Evolutionary conservation across 2,888 invertebrate species (phyloP).

Genomic region (Polydrusus pterygomalis): DNA sequence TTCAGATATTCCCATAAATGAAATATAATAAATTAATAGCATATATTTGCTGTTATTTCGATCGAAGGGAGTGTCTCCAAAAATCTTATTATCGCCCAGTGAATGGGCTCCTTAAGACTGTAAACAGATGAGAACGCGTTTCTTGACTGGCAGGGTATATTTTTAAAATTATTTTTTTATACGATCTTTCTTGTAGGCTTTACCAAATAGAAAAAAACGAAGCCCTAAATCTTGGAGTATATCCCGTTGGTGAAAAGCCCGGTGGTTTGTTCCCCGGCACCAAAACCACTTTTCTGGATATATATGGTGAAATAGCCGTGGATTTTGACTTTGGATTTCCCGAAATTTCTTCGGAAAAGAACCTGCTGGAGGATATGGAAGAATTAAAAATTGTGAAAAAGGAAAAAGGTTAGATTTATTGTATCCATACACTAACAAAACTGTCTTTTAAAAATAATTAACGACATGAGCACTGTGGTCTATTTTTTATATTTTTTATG

Average conservation of each 20-base stretch:
- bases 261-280: slow-evolving; percentile 67
- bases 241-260: slow-evolving; percentile 68
- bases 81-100: no score
- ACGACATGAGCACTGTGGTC: no score
- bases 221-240: slow-evolving; percentile 63
- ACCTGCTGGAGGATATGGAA: neutral
- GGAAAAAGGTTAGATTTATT: slow-evolving; percentile 22
- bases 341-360: slow-evolving; percentile 60
- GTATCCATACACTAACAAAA: no score
- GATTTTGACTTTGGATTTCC: slow-evolving; percentile 88
- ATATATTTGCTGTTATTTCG: no score
- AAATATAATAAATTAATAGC: no score
- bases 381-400: slow-evolving; percentile 9
- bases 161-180: neutral
- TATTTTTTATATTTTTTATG: no score
- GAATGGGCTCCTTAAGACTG: no score
- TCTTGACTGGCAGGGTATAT: no score
- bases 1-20: no score
- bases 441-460: no score
- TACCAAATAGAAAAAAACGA: slow-evolving; percentile 66
- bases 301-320: slow-evolving; percentile 89
- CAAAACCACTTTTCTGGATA: slow-evolving; percentile 67
- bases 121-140: no score
- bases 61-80: no score
- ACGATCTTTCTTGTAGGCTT: slow-evolving; percentile 61